phyloP scores from a whole-genome alignment of 2,888 invertebrate species.

The Zhuqinia jingwanae region DNA sequence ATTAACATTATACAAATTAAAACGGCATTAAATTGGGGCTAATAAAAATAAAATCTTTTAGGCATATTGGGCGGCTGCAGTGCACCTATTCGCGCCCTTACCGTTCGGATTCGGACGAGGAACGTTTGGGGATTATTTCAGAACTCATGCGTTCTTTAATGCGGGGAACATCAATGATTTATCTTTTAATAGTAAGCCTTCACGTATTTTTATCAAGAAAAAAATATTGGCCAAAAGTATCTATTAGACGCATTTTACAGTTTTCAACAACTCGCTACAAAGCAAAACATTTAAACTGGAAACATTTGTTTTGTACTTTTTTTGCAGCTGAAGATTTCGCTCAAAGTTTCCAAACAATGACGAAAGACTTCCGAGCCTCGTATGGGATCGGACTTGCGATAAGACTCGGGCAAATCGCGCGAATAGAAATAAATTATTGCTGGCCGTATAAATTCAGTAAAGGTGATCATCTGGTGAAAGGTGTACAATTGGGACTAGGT shows the following conservation, averaged over 20 bases:
- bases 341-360: conserved; percentile 80
- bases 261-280: too few relatives aligned
- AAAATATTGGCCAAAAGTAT: too few relatives aligned
- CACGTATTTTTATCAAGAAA: neutral
- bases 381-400: conserved; percentile 92
- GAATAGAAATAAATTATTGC: conserved; percentile 97
- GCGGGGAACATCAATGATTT: conserved; percentile 89
- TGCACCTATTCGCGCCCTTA: conserved; percentile 94
- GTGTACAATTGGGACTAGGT: conserved; percentile 93
- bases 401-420: conserved; percentile 90
- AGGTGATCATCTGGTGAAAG: conserved; percentile 86
- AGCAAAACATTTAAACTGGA: too few relatives aligned
- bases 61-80: conserved; percentile 92
- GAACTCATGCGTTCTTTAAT: conserved; percentile 94
- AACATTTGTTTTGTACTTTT: neutral
- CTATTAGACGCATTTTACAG: too few relatives aligned
- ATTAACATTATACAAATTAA: too few relatives aligned
- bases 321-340: conserved; percentile 79
- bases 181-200: conserved; percentile 67
- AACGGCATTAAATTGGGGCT: too few relatives aligned
- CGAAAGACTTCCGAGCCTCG: conserved; percentile 84
- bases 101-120: conserved; percentile 91
- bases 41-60: too few relatives aligned
- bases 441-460: conserved; percentile 87
- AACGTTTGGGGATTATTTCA: conserved; percentile 91